A percentile compares a stretch with the other conserved stretches of the same genome.
Evolutionary conservation across 2,113 vertebrate genomes (phyloP).

Genomic region (Onychorhynchus coronatus): DNA sequence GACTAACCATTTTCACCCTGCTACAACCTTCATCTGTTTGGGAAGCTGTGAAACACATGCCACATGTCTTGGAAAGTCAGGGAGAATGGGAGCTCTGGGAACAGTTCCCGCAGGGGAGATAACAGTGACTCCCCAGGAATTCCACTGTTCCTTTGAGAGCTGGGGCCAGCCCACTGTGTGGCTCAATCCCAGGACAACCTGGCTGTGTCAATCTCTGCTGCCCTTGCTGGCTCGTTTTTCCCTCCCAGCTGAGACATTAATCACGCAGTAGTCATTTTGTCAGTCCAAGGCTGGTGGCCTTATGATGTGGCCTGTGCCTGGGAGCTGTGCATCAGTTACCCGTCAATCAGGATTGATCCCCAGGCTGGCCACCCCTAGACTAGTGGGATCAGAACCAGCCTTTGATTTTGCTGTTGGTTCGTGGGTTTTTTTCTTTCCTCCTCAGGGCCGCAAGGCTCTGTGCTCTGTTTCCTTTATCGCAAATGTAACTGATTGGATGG

Average conservation of each 20-base stretch:
- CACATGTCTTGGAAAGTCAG: conserved; percentile 1
- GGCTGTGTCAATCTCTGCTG: conserved; percentile 42
- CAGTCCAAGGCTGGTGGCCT: not conserved
- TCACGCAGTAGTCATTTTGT: not conserved
- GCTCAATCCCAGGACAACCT: conserved; percentile 5
- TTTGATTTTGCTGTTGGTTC: not conserved
- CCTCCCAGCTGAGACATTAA: not conserved
- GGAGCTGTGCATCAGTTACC: not conserved
- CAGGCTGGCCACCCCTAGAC: not conserved
- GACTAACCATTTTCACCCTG: not conserved
- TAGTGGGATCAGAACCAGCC: not conserved
- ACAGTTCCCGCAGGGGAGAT: not conserved
- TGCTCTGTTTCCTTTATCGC: not conserved
- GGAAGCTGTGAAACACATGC: not conserved
- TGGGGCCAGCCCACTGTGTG: not conserved
- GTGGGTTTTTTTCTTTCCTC: not conserved
- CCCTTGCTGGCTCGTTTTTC: not conserved
- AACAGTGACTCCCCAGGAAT: conserved; percentile 28
- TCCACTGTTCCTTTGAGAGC: not conserved
- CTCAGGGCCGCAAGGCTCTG: not conserved
- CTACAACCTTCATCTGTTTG: not conserved
- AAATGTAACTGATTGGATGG: not conserved
- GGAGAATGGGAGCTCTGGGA: conserved; percentile 18
- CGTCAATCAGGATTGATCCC: fast-evolving
- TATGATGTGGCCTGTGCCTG: fast-evolving